phyloP scores from a whole-genome alignment of 2,113 vertebrate genomes.

The Grammomys surdaster region DNA sequence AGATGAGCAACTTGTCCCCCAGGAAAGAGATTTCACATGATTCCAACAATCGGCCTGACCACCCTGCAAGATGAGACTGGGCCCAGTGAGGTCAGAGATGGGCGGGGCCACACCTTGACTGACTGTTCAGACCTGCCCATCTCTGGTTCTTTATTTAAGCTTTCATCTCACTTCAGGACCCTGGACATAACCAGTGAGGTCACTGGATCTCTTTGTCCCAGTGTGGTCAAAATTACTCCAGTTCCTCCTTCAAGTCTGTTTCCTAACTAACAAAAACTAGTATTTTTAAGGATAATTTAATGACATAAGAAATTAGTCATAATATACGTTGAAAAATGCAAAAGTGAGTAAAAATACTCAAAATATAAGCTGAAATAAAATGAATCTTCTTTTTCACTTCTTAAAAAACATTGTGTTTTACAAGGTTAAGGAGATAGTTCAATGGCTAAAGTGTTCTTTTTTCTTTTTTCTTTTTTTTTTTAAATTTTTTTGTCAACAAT shows the following conservation, averaged over 20 bases:
- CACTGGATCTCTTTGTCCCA: not conserved
- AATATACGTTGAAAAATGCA: not conserved
- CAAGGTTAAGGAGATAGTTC: not conserved
- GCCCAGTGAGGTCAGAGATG: not conserved
- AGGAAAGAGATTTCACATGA: not conserved
- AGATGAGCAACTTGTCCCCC: not conserved
- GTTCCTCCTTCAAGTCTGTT: not conserved
- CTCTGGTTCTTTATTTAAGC: not conserved
- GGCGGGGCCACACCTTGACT: not conserved
- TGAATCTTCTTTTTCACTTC: not conserved
- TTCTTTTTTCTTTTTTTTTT: not conserved
- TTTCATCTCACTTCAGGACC: not conserved
- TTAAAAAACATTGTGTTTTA: not conserved
- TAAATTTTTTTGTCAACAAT: not conserved
- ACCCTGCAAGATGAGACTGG: not conserved
- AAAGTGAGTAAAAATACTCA: not conserved
- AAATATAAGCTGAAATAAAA: slow-evolving; percentile 1
- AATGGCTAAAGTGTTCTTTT: not conserved
- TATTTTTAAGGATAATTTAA: not conserved
- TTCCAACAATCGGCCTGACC: not conserved
- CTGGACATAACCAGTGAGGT: not conserved
- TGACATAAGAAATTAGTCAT: not conserved
- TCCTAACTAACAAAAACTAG: not conserved
- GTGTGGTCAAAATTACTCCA: not conserved
- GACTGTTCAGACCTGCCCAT: not conserved